Base-by-base conservation (phyloP, 2,888 invertebrate species). In the Smittia aterrima region DNA sequence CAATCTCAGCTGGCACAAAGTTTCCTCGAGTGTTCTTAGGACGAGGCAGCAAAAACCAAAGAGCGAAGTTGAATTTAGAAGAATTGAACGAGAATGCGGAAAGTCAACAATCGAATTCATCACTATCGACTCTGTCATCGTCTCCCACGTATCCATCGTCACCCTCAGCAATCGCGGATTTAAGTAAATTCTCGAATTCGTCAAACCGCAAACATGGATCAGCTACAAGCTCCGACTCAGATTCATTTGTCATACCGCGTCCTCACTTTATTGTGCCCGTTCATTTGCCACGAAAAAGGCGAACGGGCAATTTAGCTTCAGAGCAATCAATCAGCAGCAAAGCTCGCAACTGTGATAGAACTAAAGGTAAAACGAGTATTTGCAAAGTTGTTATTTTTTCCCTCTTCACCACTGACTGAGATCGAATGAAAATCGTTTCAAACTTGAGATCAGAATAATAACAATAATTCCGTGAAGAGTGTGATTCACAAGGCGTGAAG, bases 191-290 rank as follows among this genome's bases (percentile, higher is more conserved):
- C 2, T n/a, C 16, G 2, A 16, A 4, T n/a, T 2, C 13, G 11
- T 11, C 22, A 4, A 58, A 58, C 18, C n/a, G 38, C 32, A 54
- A 47, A 20, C 54, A 54, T 24, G 70, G 67, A 3, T 67, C 62
- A 22, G 84, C 85, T 2, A 84, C 85, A n/a, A 85, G 85, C 78
- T 84, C 85, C 75, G 77, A 78, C 72, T 85, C 85, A 1, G 87
- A 87, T 78, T 91, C 90, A 79, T 93, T 93, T 83, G 87, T 89
- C 76, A 94, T 94, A 81, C 94, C 94, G 2, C 85, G 94, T 78
- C 93, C 94, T 38, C 90, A 93, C 79, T 86, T 94, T 78, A 92
- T 94, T 80, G 93, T 93, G 77, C 93, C 94, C 74, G 92, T 93
- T 76, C 47, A n/a, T n/a, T n/a, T n/a, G n/a, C 93, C 92, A 74